Conservation (phyloP, 2,113 vertebrate genomes). For the Pseudopodoces humilis region DNA sequence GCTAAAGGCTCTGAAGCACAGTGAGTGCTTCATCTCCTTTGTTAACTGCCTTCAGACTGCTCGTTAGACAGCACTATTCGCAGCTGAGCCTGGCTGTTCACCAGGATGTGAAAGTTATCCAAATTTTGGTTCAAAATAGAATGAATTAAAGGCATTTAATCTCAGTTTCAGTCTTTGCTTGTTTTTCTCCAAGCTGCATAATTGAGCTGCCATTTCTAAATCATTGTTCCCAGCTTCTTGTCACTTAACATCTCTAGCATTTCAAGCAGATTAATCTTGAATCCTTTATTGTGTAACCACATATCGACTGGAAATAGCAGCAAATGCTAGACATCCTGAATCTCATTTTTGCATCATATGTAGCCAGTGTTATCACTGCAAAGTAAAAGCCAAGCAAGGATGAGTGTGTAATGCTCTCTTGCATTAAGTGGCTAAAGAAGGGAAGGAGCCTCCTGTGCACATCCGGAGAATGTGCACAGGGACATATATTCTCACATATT, state of each 20-base stretch:
- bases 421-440: background rate
- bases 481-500: too few relatives aligned
- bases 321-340: background rate
- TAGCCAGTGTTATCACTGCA: background rate
- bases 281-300: background rate
- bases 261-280: slow-evolving; percentile 31
- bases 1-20: background rate
- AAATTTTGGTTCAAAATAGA: slow-evolving; percentile 13
- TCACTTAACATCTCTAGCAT: slow-evolving; percentile 35
- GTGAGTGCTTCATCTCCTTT: background rate
- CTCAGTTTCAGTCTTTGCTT: slow-evolving; percentile 37
- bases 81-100: slow-evolving; percentile 24
- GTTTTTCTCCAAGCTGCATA: slow-evolving; percentile 24
- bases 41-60: background rate
- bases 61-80: background rate
- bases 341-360: background rate
- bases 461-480: too few relatives aligned
- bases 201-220: slow-evolving; percentile 45
- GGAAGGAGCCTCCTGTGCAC: background rate
- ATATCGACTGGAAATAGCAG: slow-evolving; percentile 33
- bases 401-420: background rate
- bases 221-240: slow-evolving; percentile 33
- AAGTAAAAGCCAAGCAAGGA: background rate
- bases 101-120: background rate
- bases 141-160: slow-evolving; percentile 42